Conservation (phyloP, 2,797 vertebrate species). For the Cirrhinus molitorella region DNA sequence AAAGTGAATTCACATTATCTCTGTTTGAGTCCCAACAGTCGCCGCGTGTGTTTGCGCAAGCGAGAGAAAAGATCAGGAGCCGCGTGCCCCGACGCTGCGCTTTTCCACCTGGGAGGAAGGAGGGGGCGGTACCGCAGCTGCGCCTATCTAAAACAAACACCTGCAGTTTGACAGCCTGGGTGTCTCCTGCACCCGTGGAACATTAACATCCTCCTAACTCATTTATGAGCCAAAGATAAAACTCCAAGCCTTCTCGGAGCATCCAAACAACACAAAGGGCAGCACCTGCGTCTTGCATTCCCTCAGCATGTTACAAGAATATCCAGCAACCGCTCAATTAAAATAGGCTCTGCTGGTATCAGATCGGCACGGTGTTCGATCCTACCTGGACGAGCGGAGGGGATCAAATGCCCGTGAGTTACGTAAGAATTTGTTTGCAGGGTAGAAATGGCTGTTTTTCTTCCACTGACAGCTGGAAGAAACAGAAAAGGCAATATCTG, state of each 20-base stretch:
- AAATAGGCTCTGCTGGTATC: slow-evolving; percentile 33
- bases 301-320: slow-evolving; percentile 25
- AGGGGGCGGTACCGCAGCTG: slow-evolving; percentile 48
- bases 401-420: background rate
- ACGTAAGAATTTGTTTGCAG: slow-evolving; percentile 7
- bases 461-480: background rate
- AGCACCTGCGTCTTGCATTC: slow-evolving; percentile 33
- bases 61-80: slow-evolving; percentile 29
- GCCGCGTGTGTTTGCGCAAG: slow-evolving; percentile 35
- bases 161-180: slow-evolving; percentile 55
- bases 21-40: slow-evolving; percentile 53
- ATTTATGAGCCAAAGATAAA: slow-evolving; percentile 54
- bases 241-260: slow-evolving; percentile 28
- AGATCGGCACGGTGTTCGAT: background rate
- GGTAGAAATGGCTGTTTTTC: background rate
- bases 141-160: slow-evolving; percentile 51
- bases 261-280: slow-evolving; percentile 50
- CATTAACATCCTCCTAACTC: slow-evolving; percentile 49
- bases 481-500: background rate
- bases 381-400: background rate
- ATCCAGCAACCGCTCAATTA: slow-evolving; percentile 41
- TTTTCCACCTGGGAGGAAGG: slow-evolving; percentile 65
- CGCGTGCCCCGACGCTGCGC: slow-evolving; percentile 59
- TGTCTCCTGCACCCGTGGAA: slow-evolving; percentile 37
- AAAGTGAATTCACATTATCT: slow-evolving; percentile 65